Conservation (phyloP, 2,797 vertebrate genomes). For the Acanthis flammea region DNA sequence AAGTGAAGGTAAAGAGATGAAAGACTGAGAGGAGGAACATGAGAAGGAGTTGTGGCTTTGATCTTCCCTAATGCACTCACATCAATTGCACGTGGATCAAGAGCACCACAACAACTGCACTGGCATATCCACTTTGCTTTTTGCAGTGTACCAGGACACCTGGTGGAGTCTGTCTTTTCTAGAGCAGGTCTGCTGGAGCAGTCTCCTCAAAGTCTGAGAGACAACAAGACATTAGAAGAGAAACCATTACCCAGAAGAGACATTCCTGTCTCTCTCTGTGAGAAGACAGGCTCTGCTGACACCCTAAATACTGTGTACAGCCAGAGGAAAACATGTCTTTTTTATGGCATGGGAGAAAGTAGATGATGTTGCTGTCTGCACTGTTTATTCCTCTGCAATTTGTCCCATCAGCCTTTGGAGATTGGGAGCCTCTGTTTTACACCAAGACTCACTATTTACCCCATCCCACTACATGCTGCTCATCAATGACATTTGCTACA, state of each 20-base stretch:
- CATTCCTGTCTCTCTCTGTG: background rate
- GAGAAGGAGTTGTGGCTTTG: background rate
- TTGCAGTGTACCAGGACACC: background rate
- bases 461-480: fast-evolving
- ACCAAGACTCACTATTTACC: background rate
- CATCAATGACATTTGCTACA: background rate
- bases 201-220: background rate
- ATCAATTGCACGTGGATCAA: background rate
- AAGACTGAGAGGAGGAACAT: background rate
- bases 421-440: fast-evolving
- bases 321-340: background rate
- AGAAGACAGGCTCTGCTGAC: background rate
- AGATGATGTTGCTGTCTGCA: background rate
- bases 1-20: background rate
- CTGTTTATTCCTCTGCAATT: background rate
- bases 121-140: background rate
- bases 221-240: background rate
- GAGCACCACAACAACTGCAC: background rate
- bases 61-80: background rate
- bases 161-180: background rate
- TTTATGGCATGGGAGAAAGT: background rate
- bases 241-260: background rate
- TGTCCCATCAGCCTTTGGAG: background rate
- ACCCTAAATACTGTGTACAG: background rate
- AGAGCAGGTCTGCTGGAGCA: background rate